Conservation (phyloP, 2,113 vertebrate genomes). For the Ovis aries region DNA sequence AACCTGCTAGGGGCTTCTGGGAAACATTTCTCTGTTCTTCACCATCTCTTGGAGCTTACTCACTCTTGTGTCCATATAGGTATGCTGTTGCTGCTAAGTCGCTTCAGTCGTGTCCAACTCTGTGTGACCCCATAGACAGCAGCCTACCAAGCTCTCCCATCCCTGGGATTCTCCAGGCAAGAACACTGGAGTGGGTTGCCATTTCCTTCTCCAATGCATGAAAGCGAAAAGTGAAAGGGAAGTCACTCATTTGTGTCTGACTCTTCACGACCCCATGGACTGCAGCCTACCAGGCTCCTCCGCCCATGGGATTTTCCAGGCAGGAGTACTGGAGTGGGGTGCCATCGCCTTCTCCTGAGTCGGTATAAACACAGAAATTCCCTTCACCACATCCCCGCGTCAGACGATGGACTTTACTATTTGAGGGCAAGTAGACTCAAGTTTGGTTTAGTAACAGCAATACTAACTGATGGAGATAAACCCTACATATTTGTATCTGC, state of each 20-base stretch:
- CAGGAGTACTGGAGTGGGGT: too few species aligned
- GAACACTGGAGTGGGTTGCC: too few species aligned
- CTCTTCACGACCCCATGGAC: fast-evolving
- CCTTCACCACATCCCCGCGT: neutral
- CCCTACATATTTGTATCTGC: neutral
- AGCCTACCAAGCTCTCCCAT: too few species aligned
- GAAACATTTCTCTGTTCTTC: neutral
- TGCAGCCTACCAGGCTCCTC: too few species aligned
- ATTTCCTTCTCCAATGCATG: too few species aligned
- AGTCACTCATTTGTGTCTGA: too few species aligned
- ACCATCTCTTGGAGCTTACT: neutral
- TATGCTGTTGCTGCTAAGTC: neutral
- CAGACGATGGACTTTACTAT: neutral
- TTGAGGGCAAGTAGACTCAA: neutral
- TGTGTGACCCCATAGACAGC: too few species aligned
- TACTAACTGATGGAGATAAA: neutral
- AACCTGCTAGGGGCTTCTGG: neutral
- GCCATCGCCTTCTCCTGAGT: neutral
- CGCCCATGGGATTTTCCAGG: too few species aligned
- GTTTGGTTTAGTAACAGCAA: neutral
- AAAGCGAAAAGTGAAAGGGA: too few species aligned
- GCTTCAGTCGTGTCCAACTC: too few species aligned
- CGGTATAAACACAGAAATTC: neutral
- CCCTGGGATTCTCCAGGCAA: too few species aligned
- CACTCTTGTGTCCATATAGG: neutral